phyloP scores from a whole-genome alignment of 2,797 vertebrate genomes.

The Onychomys torridus region DNA sequence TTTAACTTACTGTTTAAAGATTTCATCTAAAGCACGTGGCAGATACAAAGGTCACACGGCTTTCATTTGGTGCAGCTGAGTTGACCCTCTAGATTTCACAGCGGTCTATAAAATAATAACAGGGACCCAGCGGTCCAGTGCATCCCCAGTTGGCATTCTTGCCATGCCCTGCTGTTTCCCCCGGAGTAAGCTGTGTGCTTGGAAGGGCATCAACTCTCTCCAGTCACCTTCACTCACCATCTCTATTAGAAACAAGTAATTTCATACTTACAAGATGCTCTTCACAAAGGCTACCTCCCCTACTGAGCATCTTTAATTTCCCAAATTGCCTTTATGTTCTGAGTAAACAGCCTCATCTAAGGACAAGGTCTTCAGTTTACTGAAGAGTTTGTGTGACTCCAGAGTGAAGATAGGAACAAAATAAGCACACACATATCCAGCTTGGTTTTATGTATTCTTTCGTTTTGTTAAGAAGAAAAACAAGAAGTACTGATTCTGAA shows the following conservation, averaged over 20 bases:
- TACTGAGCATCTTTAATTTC: neutral
- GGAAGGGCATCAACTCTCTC: slow-evolving; percentile 65
- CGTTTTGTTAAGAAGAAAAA: neutral
- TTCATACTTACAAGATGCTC: neutral
- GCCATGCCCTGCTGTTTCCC: slow-evolving; percentile 60
- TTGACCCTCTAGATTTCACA: slow-evolving; percentile 40
- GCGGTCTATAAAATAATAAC: slow-evolving; percentile 63
- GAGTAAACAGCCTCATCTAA: neutral
- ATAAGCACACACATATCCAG: neutral
- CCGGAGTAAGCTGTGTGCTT: slow-evolving; percentile 35
- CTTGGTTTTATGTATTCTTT: neutral
- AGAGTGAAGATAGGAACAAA: neutral
- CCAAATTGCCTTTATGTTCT: neutral
- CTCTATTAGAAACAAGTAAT: slow-evolving; percentile 18
- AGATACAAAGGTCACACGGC: neutral
- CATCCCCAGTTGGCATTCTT: neutral
- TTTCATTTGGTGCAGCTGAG: neutral
- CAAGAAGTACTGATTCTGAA: neutral
- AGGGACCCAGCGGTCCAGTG: neutral
- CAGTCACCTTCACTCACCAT: slow-evolving; percentile 42
- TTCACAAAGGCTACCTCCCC: neutral
- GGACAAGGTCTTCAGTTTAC: neutral
- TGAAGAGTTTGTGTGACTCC: neutral
- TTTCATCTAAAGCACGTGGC: neutral
- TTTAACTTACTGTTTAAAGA: neutral